A percentile compares a stretch with the other conserved stretches of the same genome.
Evolutionary conservation across 2,888 invertebrate species (phyloP).

Genomic region (Plagiodera versicolora): DNA sequence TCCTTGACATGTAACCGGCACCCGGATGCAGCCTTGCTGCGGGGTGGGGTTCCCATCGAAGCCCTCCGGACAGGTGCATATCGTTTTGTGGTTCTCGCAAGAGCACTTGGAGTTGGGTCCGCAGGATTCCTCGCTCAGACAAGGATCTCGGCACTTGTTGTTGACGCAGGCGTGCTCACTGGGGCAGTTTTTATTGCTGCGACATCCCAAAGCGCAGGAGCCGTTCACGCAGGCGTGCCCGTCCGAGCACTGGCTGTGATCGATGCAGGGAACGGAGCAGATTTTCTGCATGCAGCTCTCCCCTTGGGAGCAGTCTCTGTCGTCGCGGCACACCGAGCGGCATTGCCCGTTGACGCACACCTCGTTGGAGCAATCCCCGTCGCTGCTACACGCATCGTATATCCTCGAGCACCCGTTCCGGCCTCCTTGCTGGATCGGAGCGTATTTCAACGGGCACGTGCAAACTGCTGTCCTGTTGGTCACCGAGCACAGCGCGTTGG

Average conservation of each 20-base stretch:
- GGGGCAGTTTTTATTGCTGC: slow-evolving; percentile 79
- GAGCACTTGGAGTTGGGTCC: slow-evolving; percentile 84
- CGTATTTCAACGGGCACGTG: slow-evolving; percentile 75
- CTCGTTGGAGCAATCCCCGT: slow-evolving; percentile 77
- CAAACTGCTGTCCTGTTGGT: slow-evolving; percentile 77
- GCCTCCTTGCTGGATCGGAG: slow-evolving; percentile 64
- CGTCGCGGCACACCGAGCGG: slow-evolving; percentile 75
- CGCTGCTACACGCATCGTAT: slow-evolving; percentile 66
- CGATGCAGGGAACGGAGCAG: slow-evolving; percentile 77
- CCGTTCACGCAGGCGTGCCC: slow-evolving; percentile 81
- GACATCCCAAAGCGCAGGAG: slow-evolving; percentile 80
- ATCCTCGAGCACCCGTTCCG: slow-evolving; percentile 74
- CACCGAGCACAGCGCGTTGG: slow-evolving; percentile 80
- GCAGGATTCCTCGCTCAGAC: slow-evolving; percentile 72
- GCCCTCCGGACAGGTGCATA: slow-evolving; percentile 80
- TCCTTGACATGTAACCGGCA: slow-evolving; percentile 70
- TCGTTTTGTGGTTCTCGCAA: slow-evolving; percentile 71
- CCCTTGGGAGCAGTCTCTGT: slow-evolving; percentile 75
- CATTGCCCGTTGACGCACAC: slow-evolving; percentile 84
- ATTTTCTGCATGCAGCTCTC: slow-evolving; percentile 78
- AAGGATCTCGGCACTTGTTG: slow-evolving; percentile 84
- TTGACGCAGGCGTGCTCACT: slow-evolving; percentile 78
- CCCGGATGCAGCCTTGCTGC: slow-evolving; percentile 85
- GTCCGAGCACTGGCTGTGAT: slow-evolving; percentile 77
- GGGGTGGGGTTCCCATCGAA: slow-evolving; percentile 87